These are phyloP conservation scores for Kryptolebias marmoratus DNA, from an alignment of 2,113 vertebrate genomes.

Conservation along the genomic window DNA sequence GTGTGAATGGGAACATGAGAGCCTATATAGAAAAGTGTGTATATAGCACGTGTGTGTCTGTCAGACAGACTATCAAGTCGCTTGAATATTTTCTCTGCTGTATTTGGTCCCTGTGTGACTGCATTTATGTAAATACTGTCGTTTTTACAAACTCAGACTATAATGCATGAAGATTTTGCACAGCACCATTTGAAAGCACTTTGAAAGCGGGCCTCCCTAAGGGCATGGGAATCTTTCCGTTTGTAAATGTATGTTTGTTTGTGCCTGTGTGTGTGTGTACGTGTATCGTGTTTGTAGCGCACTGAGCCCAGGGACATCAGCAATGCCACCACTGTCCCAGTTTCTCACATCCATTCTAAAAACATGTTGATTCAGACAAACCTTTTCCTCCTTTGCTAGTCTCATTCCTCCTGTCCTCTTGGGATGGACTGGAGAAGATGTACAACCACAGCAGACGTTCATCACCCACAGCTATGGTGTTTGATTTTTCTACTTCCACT, in stretches of 20 bases:
- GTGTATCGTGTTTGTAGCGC: slow-evolving; percentile 63
- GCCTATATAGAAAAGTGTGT: slow-evolving; percentile 7
- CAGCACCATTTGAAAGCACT: slow-evolving; percentile 71
- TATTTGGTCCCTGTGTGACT: slow-evolving; percentile 62
- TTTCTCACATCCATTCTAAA: slow-evolving; percentile 77
- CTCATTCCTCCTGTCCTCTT: slow-evolving; percentile 40
- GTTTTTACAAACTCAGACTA: slow-evolving; percentile 72
- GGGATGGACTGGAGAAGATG: slow-evolving; percentile 62
- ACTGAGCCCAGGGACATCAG: slow-evolving; percentile 76
- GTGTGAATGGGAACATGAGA: background rate
- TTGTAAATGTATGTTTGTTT: slow-evolving; percentile 70
- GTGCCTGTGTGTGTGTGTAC: slow-evolving; percentile 37
- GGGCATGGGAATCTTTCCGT: slow-evolving; percentile 60
- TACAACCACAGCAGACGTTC: slow-evolving; percentile 54
- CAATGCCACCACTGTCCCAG: slow-evolving; percentile 77
- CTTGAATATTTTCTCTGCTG: slow-evolving; percentile 58
- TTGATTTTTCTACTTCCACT: slow-evolving; percentile 55
- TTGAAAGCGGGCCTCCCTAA: slow-evolving; percentile 71
- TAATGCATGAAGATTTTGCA: slow-evolving; percentile 76
- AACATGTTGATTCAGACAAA: slow-evolving; percentile 80
- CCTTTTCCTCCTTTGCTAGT: slow-evolving; percentile 45
- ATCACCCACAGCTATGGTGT: slow-evolving; percentile 57
- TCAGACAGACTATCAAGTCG: slow-evolving; percentile 36
- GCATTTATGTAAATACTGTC: slow-evolving; percentile 71
- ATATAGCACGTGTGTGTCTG: slow-evolving; percentile 1